These are phyloP conservation scores for Calephelis perditalis DNA, from an alignment of 2,888 invertebrate genomes.

Conservation along the genomic window DNA sequence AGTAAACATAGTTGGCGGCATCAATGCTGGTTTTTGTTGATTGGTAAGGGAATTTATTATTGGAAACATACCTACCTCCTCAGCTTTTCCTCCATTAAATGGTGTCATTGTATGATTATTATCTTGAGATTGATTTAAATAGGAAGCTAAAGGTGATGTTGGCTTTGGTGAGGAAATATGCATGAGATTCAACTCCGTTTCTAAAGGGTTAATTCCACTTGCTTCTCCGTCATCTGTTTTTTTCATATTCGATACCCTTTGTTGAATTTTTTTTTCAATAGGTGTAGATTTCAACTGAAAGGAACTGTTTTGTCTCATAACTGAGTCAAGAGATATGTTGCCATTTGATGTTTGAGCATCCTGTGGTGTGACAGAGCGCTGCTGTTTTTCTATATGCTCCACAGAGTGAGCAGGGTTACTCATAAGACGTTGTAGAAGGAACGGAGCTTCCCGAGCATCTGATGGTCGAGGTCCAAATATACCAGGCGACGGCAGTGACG, in stretches of 20 bases:
- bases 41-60: conserved; percentile 55
- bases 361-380: conserved; percentile 86
- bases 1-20: conserved; percentile 93
- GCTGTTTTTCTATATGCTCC: conserved; percentile 93
- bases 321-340: conserved; percentile 48
- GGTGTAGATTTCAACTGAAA: conserved; percentile 63
- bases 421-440: conserved; percentile 86
- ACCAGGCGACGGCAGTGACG: conserved; percentile 67
- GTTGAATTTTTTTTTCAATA: conserved; percentile 59
- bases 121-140: conserved; percentile 71
- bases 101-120: conserved; percentile 52
- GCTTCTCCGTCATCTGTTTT: conserved; percentile 53
- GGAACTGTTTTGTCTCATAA: conserved; percentile 53
- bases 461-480: conserved; percentile 67
- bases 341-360: conserved; percentile 62
- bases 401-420: conserved; percentile 90
- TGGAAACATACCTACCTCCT: conserved; percentile 50
- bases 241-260: conserved; percentile 56
- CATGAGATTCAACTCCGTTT: conserved; percentile 74
- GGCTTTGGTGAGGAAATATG: conserved; percentile 74
- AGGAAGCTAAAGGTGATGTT: conserved; percentile 76
- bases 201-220: conserved; percentile 63
- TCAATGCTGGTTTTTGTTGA: conserved; percentile 84
- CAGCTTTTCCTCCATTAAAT: conserved; percentile 54
- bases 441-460: conserved; percentile 78